These are phyloP conservation scores for Heliothis subflexa DNA, from an alignment of 1,140 invertebrate genomes.

Conservation along the genomic window DNA sequence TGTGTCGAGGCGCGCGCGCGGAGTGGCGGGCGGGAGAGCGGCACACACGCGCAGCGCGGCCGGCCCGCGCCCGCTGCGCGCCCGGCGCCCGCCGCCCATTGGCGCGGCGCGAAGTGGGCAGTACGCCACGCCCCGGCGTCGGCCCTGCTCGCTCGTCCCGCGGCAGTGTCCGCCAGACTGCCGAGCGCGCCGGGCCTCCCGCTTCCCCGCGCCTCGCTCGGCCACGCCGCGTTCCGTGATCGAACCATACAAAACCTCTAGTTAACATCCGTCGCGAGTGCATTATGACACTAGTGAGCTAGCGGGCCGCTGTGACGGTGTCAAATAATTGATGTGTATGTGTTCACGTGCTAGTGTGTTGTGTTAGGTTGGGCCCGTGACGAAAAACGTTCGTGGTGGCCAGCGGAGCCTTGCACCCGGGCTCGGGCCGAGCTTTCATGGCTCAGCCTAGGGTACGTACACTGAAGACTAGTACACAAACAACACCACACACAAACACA, in stretches of 20 bases:
- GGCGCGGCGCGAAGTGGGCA: constrained; percentile 57
- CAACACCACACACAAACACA: constrained; percentile 38
- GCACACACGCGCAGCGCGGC: constrained; percentile 54
- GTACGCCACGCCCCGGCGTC: constrained; percentile 70
- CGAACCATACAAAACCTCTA: constrained; percentile 60
- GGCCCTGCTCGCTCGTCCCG: constrained; percentile 65
- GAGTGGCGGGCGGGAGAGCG: constrained; percentile 51
- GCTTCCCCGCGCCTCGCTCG: constrained; percentile 82
- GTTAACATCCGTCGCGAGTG: constrained; percentile 80
- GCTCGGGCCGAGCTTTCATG: constrained; percentile 86
- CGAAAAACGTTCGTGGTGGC: constrained; percentile 84
- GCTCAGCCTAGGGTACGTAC: constrained; percentile 87
- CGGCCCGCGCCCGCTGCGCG: constrained; percentile 49
- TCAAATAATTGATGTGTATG: constrained; percentile 79
- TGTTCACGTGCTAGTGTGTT: constrained; percentile 82
- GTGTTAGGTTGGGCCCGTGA: constrained; percentile 81
- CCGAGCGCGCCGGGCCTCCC: constrained; percentile 84
- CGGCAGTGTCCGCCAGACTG: constrained; percentile 85
- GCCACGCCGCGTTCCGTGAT: constrained; percentile 75
- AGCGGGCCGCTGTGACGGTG: constrained; percentile 84
- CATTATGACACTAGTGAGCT: constrained; percentile 85
- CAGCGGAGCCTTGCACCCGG: constrained; percentile 85
- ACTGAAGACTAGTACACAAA: constrained; percentile 22
- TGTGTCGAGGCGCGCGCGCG: constrained; percentile 51
- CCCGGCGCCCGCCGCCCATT: constrained; percentile 55